Conservation (phyloP, 2,113 vertebrate species). For the Corynorhinus townsendii region DNA sequence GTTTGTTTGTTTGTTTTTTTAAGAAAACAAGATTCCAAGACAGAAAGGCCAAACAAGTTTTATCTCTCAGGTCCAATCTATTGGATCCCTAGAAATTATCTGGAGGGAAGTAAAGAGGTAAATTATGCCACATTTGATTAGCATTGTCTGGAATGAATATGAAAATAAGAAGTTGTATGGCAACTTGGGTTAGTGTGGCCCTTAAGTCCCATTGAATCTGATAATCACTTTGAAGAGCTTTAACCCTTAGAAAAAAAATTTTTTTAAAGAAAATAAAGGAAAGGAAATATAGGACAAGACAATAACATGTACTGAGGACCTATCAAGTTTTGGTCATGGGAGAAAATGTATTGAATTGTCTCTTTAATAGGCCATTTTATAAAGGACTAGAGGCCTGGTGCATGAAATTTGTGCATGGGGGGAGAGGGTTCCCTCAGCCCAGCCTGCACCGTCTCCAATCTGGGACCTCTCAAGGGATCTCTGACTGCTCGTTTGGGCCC, state of each 20-base stretch:
- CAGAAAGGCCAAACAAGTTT: neutral
- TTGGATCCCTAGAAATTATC: neutral
- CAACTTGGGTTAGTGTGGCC: neutral
- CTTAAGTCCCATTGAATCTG: neutral
- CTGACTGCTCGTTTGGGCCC: too few species aligned
- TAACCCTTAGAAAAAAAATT: neutral
- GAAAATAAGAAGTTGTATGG: neutral
- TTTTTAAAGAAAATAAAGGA: neutral
- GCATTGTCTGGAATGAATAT: neutral
- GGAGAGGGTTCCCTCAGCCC: too few species aligned
- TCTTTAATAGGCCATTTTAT: neutral
- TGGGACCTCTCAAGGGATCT: too few species aligned
- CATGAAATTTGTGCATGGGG: too few species aligned
- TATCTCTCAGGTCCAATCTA: neutral
- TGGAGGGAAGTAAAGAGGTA: neutral
- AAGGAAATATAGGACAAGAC: neutral
- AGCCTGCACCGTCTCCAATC: too few species aligned
- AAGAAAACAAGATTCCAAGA: neutral
- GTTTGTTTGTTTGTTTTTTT: neutral
- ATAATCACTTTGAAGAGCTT: neutral
- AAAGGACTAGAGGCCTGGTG: neutral
- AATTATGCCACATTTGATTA: neutral
- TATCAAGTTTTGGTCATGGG: neutral
- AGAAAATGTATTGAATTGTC: neutral
- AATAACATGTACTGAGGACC: neutral